Conservation (phyloP, 2,113 vertebrate genomes). For the Corythornis madagascariensis region DNA sequence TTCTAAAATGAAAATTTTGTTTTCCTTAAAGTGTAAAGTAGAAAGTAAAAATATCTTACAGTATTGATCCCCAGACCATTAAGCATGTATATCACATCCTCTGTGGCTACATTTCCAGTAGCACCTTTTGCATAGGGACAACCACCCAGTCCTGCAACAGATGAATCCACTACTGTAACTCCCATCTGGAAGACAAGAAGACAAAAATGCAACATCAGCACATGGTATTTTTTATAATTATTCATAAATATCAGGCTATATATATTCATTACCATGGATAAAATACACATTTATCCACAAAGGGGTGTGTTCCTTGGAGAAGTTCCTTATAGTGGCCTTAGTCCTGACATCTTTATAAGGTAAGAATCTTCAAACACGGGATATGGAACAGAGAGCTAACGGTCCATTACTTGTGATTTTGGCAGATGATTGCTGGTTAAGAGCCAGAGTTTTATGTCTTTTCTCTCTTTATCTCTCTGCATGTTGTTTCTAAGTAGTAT, state of each 20-base stretch:
- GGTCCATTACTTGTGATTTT: background rate
- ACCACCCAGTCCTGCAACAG: conserved; percentile 91
- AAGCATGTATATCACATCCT: conserved; percentile 95
- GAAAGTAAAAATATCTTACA: conserved; percentile 77
- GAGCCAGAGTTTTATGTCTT: background rate
- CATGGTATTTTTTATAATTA: background rate
- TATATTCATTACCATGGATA: background rate
- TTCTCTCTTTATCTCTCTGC: background rate
- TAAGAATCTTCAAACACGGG: background rate
- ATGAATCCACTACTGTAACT: conserved; percentile 89
- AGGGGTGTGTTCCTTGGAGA: background rate
- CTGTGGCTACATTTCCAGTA: conserved; percentile 94
- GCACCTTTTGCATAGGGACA: conserved; percentile 93
- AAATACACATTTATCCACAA: background rate
- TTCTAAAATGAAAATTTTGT: background rate
- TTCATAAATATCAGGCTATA: background rate
- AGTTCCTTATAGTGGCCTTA: background rate
- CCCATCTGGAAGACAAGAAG: conserved; percentile 87
- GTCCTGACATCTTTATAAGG: background rate
- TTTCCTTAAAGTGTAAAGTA: background rate
- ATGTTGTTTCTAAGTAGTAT: background rate
- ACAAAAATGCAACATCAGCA: conserved; percentile 29
- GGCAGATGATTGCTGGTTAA: background rate
- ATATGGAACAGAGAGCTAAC: background rate
- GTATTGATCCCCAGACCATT: conserved; percentile 91